phyloP scores from a whole-genome alignment of 1,140 invertebrate species.

The Holcopasites calliopsidis region DNA sequence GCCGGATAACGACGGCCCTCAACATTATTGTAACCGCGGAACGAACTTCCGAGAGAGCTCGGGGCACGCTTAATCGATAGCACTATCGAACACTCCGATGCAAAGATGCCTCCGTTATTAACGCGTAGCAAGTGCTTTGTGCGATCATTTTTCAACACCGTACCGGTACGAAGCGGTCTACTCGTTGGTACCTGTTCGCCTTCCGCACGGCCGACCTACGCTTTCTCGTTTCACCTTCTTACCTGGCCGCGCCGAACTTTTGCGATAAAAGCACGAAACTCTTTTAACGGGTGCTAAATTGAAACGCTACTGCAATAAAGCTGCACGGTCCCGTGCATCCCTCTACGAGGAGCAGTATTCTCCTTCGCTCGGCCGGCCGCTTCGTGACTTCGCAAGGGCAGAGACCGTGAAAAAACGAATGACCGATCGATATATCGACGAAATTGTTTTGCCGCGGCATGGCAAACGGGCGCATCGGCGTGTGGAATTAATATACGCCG shows the following conservation, averaged over 20 bases:
- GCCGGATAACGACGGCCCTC: slow-evolving; percentile 1
- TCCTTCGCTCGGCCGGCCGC: background rate
- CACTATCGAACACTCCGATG: background rate
- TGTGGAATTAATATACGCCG: background rate
- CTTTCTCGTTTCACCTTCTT: slow-evolving; percentile 56
- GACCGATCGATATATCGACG: background rate
- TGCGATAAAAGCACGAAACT: slow-evolving; percentile 65
- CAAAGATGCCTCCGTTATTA: background rate
- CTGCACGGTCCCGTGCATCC: slow-evolving; percentile 7
- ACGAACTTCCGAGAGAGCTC: background rate
- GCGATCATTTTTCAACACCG: no score
- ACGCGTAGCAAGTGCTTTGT: background rate
- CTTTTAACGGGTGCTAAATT: slow-evolving; percentile 63
- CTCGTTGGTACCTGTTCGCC: slow-evolving; percentile 3
- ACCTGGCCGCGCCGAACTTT: slow-evolving; percentile 51
- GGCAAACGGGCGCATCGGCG: no score
- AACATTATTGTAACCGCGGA: slow-evolving; percentile 5
- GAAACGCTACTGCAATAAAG: slow-evolving; percentile 65
- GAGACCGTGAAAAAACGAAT: background rate
- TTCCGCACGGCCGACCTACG: background rate
- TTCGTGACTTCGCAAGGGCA: no score
- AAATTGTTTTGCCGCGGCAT: background rate
- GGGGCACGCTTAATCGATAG: slow-evolving; percentile 24
- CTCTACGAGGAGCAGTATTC: background rate
- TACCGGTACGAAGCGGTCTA: no score